Evolutionary conservation across 2,888 invertebrate species (phyloP).

Genomic region (Aromia moschata): DNA sequence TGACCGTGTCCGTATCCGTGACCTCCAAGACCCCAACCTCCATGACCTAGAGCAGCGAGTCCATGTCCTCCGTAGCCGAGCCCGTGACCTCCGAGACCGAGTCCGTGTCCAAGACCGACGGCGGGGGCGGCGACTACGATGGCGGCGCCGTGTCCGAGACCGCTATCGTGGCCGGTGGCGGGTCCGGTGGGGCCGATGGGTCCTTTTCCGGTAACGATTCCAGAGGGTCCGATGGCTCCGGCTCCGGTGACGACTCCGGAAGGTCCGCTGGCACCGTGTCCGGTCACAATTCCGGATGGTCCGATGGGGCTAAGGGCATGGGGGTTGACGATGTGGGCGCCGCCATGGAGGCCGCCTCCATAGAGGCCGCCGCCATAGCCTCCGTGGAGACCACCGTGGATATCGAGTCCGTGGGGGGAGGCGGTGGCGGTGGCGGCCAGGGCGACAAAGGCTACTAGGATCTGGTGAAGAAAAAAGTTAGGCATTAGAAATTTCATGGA

Average conservation of each 20-base stretch:
- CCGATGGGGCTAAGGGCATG: conserved; percentile 27
- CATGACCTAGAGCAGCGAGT: not conserved
- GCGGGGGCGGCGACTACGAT: not conserved
- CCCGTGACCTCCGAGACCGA: conserved; percentile 19
- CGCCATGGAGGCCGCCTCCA: not conserved
- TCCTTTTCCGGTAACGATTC: not conserved
- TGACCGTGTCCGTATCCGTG: conserved; percentile 14
- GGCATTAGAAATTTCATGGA: too few species aligned
- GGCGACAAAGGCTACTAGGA: conserved; percentile 20
- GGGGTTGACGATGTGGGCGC: conserved; percentile 10
- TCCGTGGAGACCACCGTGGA: not conserved
- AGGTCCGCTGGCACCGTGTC: not conserved
- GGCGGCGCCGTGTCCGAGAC: not conserved
- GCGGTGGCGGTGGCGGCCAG: conserved; percentile 24
- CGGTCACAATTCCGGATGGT: conserved; percentile 13
- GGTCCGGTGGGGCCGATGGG: not conserved
- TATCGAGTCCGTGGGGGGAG: conserved; percentile 20
- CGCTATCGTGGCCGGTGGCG: too few species aligned
- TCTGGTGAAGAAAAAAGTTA: conserved; percentile 9
- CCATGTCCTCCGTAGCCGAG: conserved; percentile 14
- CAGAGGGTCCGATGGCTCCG: not conserved
- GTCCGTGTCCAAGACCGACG: not conserved
- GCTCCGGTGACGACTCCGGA: not conserved
- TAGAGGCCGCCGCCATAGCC: not conserved
- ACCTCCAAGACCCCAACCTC: conserved; percentile 18